Conservation (phyloP, 2,888 invertebrate genomes). For the Dexiosoma caninum region DNA sequence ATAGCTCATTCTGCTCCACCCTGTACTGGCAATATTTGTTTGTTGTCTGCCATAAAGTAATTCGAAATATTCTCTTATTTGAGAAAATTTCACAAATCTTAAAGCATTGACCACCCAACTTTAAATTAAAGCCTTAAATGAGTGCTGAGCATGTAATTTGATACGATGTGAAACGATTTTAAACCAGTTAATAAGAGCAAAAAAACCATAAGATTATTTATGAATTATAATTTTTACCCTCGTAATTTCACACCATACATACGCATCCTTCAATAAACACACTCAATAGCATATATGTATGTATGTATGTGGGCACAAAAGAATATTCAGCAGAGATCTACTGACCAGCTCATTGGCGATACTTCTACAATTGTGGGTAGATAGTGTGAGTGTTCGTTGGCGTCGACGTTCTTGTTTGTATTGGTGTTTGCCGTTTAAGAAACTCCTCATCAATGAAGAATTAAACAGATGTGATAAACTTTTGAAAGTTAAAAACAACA, state of each 20-base stretch:
- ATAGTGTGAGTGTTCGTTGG: neutral
- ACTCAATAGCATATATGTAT: neutral
- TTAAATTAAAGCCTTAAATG: conserved; percentile 13
- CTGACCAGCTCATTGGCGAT: neutral
- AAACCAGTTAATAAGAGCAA: conserved; percentile 59
- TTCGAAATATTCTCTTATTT: neutral
- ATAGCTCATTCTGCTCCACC: no score
- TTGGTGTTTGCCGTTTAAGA: conserved; percentile 26
- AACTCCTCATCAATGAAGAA: conserved; percentile 51
- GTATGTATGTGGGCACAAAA: neutral
- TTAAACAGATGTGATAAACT: conserved; percentile 45
- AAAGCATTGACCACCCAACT: conserved; percentile 51
- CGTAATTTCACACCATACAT: neutral
- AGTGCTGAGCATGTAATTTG: conserved; percentile 64
- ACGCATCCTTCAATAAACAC: neutral
- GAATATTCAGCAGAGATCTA: no score
- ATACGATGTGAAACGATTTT: conserved; percentile 72
- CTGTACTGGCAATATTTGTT: no score
- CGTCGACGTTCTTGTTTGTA: neutral
- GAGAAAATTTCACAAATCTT: neutral
- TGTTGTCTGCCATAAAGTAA: neutral
- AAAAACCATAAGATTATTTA: conserved; percentile 37
- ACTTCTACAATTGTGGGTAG: conserved; percentile 26
- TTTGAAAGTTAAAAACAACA: conserved; percentile 47
- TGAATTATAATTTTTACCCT: conserved; percentile 41